Evolutionary conservation across 2,888 invertebrate genomes (phyloP).

Genomic region (Hirtodrosophila alboralis): DNA sequence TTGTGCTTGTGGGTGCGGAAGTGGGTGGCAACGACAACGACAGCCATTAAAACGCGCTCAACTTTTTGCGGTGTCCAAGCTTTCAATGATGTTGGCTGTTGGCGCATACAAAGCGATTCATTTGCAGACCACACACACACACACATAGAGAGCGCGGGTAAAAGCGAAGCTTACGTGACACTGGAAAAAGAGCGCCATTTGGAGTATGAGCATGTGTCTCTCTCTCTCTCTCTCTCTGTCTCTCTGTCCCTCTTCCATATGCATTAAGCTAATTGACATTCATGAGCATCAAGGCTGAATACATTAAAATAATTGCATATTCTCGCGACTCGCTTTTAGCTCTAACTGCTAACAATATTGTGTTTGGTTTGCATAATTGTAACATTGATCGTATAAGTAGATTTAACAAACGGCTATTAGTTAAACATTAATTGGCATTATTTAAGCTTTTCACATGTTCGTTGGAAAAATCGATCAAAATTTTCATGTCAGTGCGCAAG

Average conservation of each 20-base stretch:
- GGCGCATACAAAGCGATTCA: constrained; percentile 73
- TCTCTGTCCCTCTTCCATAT: constrained; percentile 22
- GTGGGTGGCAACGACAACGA: constrained; percentile 53
- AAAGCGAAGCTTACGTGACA: constrained; percentile 31
- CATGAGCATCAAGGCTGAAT: constrained; percentile 77
- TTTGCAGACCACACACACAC: constrained; percentile 42
- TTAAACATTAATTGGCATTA: constrained; percentile 39
- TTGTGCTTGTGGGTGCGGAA: constrained; percentile 54
- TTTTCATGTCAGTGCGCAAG: constrained; percentile 45
- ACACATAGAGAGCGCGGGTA: constrained; percentile 5
- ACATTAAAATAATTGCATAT: constrained; percentile 79
- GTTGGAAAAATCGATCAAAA: constrained; percentile 68
- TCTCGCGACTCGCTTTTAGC: constrained; percentile 50
- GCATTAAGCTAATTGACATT: constrained; percentile 73
- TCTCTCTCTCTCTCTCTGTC: neutral
- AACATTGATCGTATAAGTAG: constrained; percentile 45
- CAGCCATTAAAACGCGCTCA: constrained; percentile 50
- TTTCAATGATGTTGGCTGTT: constrained; percentile 54
- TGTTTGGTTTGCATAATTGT: constrained; percentile 46
- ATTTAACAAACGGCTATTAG: constrained; percentile 35
- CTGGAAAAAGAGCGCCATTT: constrained; percentile 18
- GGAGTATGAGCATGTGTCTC: constrained; percentile 35
- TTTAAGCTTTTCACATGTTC: constrained; percentile 19
- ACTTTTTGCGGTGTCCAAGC: constrained; percentile 29
- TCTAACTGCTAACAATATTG: constrained; percentile 29